Percentiles rank a stretch among this genome's conserved stretches.
Evolutionary conservation across 2,113 vertebrate species (phyloP).

Genomic region (Amphiprion percula): DNA sequence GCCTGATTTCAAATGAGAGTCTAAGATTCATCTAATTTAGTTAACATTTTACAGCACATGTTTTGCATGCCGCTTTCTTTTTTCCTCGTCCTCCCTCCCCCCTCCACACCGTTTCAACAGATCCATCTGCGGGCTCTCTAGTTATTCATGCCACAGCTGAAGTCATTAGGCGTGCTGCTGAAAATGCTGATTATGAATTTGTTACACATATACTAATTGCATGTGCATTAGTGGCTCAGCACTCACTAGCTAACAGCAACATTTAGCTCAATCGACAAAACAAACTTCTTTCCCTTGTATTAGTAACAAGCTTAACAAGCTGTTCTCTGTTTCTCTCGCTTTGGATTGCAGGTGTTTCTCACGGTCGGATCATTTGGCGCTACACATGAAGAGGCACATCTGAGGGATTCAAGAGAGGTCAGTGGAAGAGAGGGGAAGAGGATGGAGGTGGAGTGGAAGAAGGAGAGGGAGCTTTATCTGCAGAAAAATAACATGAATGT

Average conservation of each 20-base stretch:
- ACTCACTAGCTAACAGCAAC: conserved; percentile 76
- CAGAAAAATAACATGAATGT: conserved; percentile 46
- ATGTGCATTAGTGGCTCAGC: conserved; percentile 74
- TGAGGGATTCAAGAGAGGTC: conserved; percentile 78
- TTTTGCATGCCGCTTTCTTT: conserved; percentile 48
- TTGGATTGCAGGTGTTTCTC: conserved; percentile 94
- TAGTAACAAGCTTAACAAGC: conserved; percentile 65
- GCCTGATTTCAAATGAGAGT: conserved; percentile 59
- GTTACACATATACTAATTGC: conserved; percentile 79
- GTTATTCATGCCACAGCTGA: conserved; percentile 76
- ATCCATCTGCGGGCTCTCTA: conserved; percentile 72
- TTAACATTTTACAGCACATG: conserved; percentile 66
- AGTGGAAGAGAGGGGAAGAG: conserved; percentile 43
- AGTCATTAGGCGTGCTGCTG: conserved; percentile 75
- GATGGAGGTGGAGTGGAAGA: conserved; percentile 23
- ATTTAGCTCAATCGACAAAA: conserved; percentile 75
- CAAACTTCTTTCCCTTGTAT: conserved; percentile 63
- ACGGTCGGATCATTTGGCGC: conserved; percentile 97
- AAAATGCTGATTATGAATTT: conserved; percentile 82
- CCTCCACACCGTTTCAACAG: conserved; percentile 48
- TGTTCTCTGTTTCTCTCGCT: conserved; percentile 52
- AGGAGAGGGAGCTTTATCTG: conserved; percentile 51
- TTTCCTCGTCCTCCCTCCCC: neutral
- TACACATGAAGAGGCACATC: conserved; percentile 99
- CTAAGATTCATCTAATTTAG: conserved; percentile 65